phyloP scores from a whole-genome alignment of 2,797 vertebrate species.

The Acanthiza pusilla region DNA sequence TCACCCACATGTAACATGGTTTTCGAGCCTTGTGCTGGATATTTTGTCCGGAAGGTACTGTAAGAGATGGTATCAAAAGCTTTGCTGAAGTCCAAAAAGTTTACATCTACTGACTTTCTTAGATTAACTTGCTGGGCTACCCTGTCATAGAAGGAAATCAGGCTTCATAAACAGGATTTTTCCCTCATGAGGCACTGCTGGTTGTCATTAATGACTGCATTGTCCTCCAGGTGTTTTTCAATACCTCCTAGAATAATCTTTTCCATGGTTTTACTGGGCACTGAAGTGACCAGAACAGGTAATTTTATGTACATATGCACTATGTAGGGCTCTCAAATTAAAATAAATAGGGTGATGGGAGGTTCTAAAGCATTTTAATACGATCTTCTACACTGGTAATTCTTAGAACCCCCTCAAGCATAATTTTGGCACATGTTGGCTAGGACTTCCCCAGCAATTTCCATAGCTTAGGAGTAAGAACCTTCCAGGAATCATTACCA shows the following conservation, averaged over 20 bases:
- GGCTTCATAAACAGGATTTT: not conserved
- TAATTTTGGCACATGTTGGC: not conserved
- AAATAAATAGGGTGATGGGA: not conserved
- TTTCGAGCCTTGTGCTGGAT: not conserved
- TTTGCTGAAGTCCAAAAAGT: not conserved
- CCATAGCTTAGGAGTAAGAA: not conserved
- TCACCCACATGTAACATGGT: rapidly evolving
- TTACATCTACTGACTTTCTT: not conserved
- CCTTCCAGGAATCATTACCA: not conserved
- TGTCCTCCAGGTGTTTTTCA: not conserved
- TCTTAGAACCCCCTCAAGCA: not conserved
- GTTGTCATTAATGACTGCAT: not conserved
- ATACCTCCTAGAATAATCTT: not conserved
- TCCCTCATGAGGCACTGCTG: not conserved
- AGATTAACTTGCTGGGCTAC: not conserved
- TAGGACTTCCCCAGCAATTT: not conserved
- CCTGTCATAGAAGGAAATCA: not conserved
- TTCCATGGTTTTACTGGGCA: not conserved
- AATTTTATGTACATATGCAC: not conserved
- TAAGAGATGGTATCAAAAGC: not conserved
- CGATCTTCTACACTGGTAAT: not conserved
- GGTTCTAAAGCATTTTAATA: not conserved
- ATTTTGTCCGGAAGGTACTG: not conserved
- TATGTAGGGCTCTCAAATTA: not conserved
- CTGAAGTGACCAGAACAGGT: not conserved